These are phyloP conservation scores for Thereva unica DNA, from an alignment of 2,888 invertebrate genomes.

Conservation along the genomic window DNA sequence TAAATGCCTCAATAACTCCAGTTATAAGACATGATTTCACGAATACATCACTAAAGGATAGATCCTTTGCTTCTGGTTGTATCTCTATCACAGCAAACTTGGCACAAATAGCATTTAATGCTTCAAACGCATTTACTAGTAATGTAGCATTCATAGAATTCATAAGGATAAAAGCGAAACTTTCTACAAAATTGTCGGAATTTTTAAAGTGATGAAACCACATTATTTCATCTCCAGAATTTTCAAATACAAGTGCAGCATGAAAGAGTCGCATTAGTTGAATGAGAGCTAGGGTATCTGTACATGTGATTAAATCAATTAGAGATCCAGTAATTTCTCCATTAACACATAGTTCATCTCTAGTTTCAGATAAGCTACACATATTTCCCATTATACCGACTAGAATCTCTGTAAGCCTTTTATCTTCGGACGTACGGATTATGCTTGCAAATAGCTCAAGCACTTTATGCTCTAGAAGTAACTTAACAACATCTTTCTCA, in stretches of 20 bases:
- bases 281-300: slow-evolving; percentile 73
- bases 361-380: slow-evolving; percentile 69
- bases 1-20: slow-evolving; percentile 55
- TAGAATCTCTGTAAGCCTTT: slow-evolving; percentile 76
- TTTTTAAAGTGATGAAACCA: slow-evolving; percentile 61
- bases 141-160: slow-evolving; percentile 73
- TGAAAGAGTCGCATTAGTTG: slow-evolving; percentile 73
- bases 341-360: slow-evolving; percentile 63
- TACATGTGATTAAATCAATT: slow-evolving; percentile 63
- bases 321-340: slow-evolving; percentile 64
- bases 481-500: slow-evolving; percentile 74
- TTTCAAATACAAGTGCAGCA: slow-evolving; percentile 60
- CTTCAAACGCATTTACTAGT: slow-evolving; percentile 64
- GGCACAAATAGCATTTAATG: slow-evolving; percentile 63
- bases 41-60: slow-evolving; percentile 51
- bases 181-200: slow-evolving; percentile 61
- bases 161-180: slow-evolving; percentile 71
- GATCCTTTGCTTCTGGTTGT: slow-evolving; percentile 41
- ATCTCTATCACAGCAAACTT: slow-evolving; percentile 53
- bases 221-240: slow-evolving; percentile 56
- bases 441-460: slow-evolving; percentile 62
- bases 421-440: slow-evolving; percentile 65
- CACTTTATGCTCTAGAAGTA: slow-evolving; percentile 69
- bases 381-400: slow-evolving; percentile 85
- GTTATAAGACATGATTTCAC: slow-evolving; percentile 51